Percentiles rank a stretch among this genome's conserved stretches.
Conservation (phyloP, 2,888 invertebrate genomes). For the Cataglyphis altisquamis region DNA sequence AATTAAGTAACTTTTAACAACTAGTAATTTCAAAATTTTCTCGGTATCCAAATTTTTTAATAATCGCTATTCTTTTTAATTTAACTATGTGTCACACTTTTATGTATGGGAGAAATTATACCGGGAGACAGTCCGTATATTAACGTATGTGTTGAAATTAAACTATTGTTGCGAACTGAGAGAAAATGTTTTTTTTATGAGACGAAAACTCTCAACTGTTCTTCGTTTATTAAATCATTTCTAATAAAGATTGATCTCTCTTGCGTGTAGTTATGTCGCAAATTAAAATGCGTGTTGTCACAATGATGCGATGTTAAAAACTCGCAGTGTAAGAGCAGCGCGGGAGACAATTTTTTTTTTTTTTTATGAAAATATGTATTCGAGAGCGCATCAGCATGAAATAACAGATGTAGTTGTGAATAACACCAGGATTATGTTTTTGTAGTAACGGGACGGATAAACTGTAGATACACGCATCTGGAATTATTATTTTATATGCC, state of each 20-base stretch:
- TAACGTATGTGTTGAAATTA: neutral
- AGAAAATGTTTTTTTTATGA: neutral
- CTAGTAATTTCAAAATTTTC: neutral
- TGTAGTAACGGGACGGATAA: neutral
- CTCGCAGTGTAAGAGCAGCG: constrained; percentile 11
- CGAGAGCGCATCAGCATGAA: neutral
- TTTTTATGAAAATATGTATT: neutral
- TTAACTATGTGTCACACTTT: neutral
- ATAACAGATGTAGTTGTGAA: constrained; percentile 24
- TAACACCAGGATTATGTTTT: constrained; percentile 23
- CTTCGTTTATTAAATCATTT: constrained; percentile 32
- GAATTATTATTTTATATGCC: constrained; percentile 5
- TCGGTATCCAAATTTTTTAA: neutral
- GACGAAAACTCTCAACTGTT: neutral
- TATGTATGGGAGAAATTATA: neutral
- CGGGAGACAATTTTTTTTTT: constrained; percentile 3
- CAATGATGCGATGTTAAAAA: constrained; percentile 23
- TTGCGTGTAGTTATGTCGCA: neutral
- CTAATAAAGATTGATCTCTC: constrained; percentile 37
- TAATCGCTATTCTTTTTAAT: neutral
- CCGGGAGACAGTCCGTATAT: neutral
- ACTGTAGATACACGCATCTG: neutral
- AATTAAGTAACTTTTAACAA: neutral
- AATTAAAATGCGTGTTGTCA: constrained; percentile 30
- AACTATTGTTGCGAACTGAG: neutral